Evolutionary conservation across 2,797 vertebrate species (phyloP).

Genomic region (Platyrinchus mystaceus): DNA sequence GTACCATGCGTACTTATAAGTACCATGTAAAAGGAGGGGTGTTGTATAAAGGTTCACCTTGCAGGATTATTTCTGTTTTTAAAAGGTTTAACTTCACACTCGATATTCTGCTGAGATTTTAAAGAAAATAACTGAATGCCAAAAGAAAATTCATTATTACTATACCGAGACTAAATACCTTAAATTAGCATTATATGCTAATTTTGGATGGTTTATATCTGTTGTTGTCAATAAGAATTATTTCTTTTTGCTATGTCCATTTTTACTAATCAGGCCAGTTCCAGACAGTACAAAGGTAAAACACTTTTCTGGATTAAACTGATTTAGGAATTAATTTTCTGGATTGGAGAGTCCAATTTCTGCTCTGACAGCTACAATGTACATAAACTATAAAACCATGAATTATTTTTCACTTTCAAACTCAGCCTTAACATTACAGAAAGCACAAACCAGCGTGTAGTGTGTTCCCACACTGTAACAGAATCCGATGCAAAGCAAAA

Average conservation of each 20-base stretch:
- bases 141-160: background rate
- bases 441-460: background rate
- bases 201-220: background rate
- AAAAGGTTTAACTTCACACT: background rate
- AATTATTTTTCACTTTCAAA: slow-evolving; percentile 21
- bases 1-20: background rate
- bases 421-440: background rate
- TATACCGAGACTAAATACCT: background rate
- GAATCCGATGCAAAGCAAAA: background rate
- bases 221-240: background rate
- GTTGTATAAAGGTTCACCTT: background rate
- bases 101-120: background rate
- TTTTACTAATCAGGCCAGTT: background rate
- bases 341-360: background rate
- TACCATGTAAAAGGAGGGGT: background rate
- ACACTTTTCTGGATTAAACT: background rate
- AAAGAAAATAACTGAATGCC: background rate
- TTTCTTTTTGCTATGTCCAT: background rate
- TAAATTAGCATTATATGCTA: background rate
- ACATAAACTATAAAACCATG: background rate
- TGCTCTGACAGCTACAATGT: background rate
- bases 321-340: slow-evolving; percentile 9
- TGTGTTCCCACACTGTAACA: background rate
- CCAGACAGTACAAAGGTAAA: background rate
- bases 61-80: background rate